Evolutionary conservation across 2,113 vertebrate species (phyloP).

Genomic region (Sphaerodactylus townsendi): DNA sequence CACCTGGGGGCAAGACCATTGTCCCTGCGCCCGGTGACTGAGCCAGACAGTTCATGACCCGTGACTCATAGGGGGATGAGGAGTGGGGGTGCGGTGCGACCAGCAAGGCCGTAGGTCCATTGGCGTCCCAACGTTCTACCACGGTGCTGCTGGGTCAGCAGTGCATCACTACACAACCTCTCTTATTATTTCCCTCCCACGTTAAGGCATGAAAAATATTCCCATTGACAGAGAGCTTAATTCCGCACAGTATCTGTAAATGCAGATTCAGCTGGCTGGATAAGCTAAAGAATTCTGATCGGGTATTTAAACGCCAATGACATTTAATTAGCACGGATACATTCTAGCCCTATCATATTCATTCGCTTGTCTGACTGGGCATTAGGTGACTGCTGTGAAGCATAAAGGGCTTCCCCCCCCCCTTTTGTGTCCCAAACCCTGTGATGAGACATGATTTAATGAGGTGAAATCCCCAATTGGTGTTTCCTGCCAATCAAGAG

Average conservation of each 20-base stretch:
- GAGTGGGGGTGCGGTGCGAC: too few species aligned
- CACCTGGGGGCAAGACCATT: too few species aligned
- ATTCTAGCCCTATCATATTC: conserved; percentile 72
- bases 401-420: conserved; percentile 58
- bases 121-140: too few species aligned
- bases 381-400: conserved; percentile 73
- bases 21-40: too few species aligned
- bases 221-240: conserved; percentile 11
- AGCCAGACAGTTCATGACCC: too few species aligned
- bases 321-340: conserved; percentile 73
- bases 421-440: conserved; percentile 72
- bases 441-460: conserved; percentile 82
- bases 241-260: conserved; percentile 1
- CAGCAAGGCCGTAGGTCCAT: too few species aligned
- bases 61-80: too few species aligned
- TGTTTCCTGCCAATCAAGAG: conserved; percentile 78
- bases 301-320: conserved; percentile 64
- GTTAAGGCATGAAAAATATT: background rate
- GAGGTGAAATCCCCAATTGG: conserved; percentile 78
- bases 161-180: too few species aligned
- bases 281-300: conserved; percentile 42
- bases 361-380: conserved; percentile 71
- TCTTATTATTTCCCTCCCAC: background rate
- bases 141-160: too few species aligned
- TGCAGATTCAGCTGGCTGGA: conserved; percentile 9